Base-by-base conservation (phyloP, 2,888 invertebrate species). In the Cheilosia grossa region DNA sequence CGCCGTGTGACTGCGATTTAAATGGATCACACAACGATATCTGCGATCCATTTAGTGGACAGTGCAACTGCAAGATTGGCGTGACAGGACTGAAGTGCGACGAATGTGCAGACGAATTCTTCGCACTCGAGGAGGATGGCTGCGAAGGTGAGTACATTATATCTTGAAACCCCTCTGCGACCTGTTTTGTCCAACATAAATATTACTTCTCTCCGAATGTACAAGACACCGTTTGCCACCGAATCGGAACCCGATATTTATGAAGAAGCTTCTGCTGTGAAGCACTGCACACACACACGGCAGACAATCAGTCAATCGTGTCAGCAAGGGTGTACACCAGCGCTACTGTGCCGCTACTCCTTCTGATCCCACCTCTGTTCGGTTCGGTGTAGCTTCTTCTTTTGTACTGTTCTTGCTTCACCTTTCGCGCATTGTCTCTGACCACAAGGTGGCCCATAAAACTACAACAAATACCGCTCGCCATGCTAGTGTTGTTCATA, bases 21-120 rank as follows among this genome's bases (percentile, higher is more conserved):
- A 90, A 93, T 78, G 97, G 97, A 24, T 94, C 98, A 0, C 93
- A 93, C 72, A 69, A 89, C 4, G 88, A 90, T 44, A 91, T 92
- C n/a, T 99, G 99, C 92, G 95, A 97, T 91, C 92, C 94, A 0
- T 92, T 92, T 54, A 94, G 94, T n/a, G 98, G 98, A 9, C 94
- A 94, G 83, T 98, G 98, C 92, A 93, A 93, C 47, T 98, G 97
- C 92, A 95, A 95, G 51, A 91, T 93, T 0, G 97, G 97, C 82
- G 96, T 97, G 1, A 94, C 95, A 87, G 97, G 97, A 66, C 94
- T 95, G 78, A 94, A 94, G 88, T 97, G 97, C 90, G 95, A 95
- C 89, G 92, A 92, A 66, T 97, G 97, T 89, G 93, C 94, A 72
- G 93, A 94, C 70, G 94, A 95, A 56, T 94, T 95, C 92, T 97